These are phyloP conservation scores for Melanotaenia pygmaea DNA, from an alignment of 2,797 vertebrate genomes.

Conservation along the genomic window DNA sequence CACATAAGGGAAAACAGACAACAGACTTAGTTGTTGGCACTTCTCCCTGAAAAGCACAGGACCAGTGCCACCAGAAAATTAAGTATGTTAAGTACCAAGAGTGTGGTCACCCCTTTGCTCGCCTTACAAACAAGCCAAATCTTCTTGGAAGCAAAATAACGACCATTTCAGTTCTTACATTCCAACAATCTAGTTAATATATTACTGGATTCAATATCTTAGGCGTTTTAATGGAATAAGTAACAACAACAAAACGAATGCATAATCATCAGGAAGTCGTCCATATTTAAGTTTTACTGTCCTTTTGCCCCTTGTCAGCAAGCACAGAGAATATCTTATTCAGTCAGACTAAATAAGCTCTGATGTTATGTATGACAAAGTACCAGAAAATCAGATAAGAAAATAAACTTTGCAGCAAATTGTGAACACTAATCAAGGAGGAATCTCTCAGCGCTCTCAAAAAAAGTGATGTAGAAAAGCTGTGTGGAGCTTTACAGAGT, in stretches of 20 bases:
- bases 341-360: neutral
- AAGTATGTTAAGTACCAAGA: conserved; percentile 38
- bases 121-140: conserved; percentile 42
- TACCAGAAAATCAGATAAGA: conserved; percentile 1
- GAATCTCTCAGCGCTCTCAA: neutral
- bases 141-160: conserved; percentile 23
- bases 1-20: conserved; percentile 78
- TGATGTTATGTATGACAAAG: neutral
- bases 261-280: conserved; percentile 17
- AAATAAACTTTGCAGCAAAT: conserved; percentile 6
- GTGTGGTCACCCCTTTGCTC: conserved; percentile 23
- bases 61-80: conserved; percentile 39
- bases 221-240: conserved; percentile 16
- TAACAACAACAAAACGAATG: conserved; percentile 20
- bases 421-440: neutral
- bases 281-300: neutral
- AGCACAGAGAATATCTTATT: neutral
- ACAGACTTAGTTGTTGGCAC: conserved; percentile 59
- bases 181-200: conserved; percentile 29
- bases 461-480: conserved; percentile 19
- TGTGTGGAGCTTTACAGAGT: conserved; percentile 28
- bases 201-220: conserved; percentile 12
- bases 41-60: conserved; percentile 33
- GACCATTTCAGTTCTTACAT: conserved; percentile 18
- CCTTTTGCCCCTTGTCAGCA: neutral